Conservation (phyloP, 2,113 vertebrate genomes). For the Eira barbara region DNA sequence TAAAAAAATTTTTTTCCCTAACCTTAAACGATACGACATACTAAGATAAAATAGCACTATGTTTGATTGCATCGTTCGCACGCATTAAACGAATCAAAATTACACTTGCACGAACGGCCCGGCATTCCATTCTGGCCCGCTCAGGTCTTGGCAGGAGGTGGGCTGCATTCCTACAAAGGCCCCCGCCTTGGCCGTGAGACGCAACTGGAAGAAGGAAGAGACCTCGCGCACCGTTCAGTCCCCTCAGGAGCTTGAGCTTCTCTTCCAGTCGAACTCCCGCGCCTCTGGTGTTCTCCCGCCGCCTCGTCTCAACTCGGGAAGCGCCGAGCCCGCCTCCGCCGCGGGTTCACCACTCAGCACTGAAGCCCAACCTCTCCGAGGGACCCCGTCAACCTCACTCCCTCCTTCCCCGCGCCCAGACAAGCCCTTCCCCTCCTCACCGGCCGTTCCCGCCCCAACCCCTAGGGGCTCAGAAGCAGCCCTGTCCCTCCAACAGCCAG, state of each 20-base stretch:
- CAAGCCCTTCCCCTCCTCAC: accelerated
- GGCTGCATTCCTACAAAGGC: background rate
- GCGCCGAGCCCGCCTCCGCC: accelerated
- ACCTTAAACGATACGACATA: background rate
- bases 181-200: background rate
- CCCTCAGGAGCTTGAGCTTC: background rate
- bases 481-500: accelerated
- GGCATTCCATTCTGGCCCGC: background rate
- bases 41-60: background rate
- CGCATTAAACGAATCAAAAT: background rate
- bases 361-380: background rate
- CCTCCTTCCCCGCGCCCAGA: accelerated
- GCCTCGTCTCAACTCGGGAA: background rate
- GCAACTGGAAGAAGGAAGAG: background rate
- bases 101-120: accelerated
- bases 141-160: background rate
- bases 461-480: accelerated
- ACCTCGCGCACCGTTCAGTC: background rate
- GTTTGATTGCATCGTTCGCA: background rate
- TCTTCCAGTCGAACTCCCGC: background rate
- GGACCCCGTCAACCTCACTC: accelerated
- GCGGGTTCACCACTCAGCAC: accelerated
- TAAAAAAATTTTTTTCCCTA: background rate
- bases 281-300: background rate
- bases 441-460: background rate